A percentile compares a stretch with the other conserved stretches of the same genome.
Conservation (phyloP, 2,888 invertebrate species). For the Cephus sareptanus region DNA sequence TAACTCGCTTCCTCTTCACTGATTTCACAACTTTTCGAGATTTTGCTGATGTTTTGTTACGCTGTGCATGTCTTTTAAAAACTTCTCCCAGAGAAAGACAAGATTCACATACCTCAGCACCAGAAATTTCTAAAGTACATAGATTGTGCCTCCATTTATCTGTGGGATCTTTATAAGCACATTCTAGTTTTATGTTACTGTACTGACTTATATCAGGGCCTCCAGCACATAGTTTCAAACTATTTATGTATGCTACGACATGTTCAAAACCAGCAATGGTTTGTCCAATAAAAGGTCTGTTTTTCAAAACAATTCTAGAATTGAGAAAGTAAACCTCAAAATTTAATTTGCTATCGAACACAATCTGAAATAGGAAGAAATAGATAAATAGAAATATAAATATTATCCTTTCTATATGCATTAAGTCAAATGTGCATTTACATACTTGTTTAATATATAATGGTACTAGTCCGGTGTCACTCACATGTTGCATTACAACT, state of each 20-base stretch:
- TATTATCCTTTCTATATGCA: background rate
- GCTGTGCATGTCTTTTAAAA: constrained; percentile 33
- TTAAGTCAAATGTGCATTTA: background rate
- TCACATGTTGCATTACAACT: constrained; percentile 27
- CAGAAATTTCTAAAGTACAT: constrained; percentile 35
- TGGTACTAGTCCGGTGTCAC: constrained; percentile 29
- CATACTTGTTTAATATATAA: constrained; percentile 40
- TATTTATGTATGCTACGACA: constrained; percentile 32
- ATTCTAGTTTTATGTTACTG: constrained; percentile 36
- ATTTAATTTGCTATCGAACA: constrained; percentile 38
- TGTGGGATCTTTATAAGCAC: constrained; percentile 41
- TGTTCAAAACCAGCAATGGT: constrained; percentile 36
- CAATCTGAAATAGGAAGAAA: constrained; percentile 28
- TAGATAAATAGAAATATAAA: background rate
- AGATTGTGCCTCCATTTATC: constrained; percentile 44
- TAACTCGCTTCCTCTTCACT: background rate
- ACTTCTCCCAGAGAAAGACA: constrained; percentile 38
- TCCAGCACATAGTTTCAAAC: constrained; percentile 39
- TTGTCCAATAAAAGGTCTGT: constrained; percentile 27
- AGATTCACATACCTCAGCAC: constrained; percentile 33
- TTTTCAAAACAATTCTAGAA: constrained; percentile 33
- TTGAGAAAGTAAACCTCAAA: constrained; percentile 37
- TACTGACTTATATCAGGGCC: constrained; percentile 37
- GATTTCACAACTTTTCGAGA: constrained; percentile 18
- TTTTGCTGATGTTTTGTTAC: constrained; percentile 26